Base-by-base conservation (phyloP, 2,797 vertebrate species). In the Lepus townsendii region DNA sequence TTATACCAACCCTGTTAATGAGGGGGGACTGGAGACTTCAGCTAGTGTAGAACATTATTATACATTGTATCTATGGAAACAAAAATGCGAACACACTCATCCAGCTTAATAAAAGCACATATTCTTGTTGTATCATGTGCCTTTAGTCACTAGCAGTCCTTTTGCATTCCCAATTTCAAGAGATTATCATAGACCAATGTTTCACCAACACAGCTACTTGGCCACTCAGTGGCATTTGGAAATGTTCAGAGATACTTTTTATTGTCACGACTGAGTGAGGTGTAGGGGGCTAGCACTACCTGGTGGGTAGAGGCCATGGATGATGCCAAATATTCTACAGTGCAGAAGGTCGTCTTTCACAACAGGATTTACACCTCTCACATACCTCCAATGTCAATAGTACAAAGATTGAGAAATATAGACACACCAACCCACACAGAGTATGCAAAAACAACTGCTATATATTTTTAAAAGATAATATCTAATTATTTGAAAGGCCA, bases 401-500 rank as follows among this genome's bases (percentile, higher is more conserved):
- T n/a, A 30, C 3, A 63, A 38, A 66, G 2, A 68, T 16, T 68
- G 66, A 68, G 14, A 68, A 13, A 27, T 12, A 17, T 17, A 75
- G 12, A 47, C 14, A 65, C 52, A 19, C 6, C 26, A 14, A 47
- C 8, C 50, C 24, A 5, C 0, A n/a, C 6, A 9, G 4, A 0
- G 22, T 38, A 38, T 26, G 35, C 16, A 73, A 50, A 88, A 73
- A 16, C 17, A 57, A 32, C 19, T 50, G 30, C 17, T 27, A 71
- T 47, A 47, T 47, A 47, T 47, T 8, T 47, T 47, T 47, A 47
- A 47, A 47, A 47, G 42, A 47, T 47, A 47, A 9, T 9, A 47
- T 47, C 42, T 47, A 47, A 47, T 47, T 47, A 47, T 47, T 47
- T 47, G 42, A 47, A 47, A 47, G 42, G 42, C 42, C 42, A 47